A percentile compares a stretch with the other conserved stretches of the same genome.
phyloP scores from a whole-genome alignment of 1,140 invertebrate species.

The Drepana arcuata region DNA sequence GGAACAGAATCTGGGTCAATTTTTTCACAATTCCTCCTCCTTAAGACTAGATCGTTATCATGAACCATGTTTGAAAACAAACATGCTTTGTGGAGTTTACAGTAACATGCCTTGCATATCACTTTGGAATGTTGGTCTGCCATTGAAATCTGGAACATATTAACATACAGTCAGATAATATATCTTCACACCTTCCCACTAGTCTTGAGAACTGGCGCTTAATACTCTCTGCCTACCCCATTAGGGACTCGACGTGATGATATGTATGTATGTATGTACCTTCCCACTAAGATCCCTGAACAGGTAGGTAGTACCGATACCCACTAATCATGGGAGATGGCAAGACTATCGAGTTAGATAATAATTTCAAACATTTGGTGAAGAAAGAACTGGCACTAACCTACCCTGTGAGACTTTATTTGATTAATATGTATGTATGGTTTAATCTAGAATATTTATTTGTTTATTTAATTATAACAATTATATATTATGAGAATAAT shows the following conservation, averaged over 20 bases:
- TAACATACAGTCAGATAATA: slow-evolving; percentile 3
- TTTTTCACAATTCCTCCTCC: no score
- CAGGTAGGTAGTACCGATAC: neutral
- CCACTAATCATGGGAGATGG: neutral
- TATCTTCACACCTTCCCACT: neutral
- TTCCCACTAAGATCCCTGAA: neutral
- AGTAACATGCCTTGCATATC: slow-evolving; percentile 40
- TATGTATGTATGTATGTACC: no score
- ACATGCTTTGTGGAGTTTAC: slow-evolving; percentile 32
- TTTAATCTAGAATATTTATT: neutral
- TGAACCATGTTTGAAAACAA: slow-evolving; percentile 28
- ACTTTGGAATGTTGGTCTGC: slow-evolving; percentile 35
- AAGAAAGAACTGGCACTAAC: no score
- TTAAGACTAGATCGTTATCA: slow-evolving; percentile 28
- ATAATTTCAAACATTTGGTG: neutral
- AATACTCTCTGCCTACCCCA: no score
- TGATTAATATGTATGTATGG: no score
- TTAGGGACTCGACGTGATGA: no score
- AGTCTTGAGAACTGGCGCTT: no score
- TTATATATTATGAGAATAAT: neutral
- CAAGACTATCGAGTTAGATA: neutral
- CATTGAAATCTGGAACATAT: slow-evolving; percentile 30
- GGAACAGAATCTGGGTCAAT: slow-evolving; percentile 12
- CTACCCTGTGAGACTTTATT: no score
- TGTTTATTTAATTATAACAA: no score